These are phyloP conservation scores for Ectobius pallidus DNA, from an alignment of 2,888 invertebrate species.

Conservation along the genomic window DNA sequence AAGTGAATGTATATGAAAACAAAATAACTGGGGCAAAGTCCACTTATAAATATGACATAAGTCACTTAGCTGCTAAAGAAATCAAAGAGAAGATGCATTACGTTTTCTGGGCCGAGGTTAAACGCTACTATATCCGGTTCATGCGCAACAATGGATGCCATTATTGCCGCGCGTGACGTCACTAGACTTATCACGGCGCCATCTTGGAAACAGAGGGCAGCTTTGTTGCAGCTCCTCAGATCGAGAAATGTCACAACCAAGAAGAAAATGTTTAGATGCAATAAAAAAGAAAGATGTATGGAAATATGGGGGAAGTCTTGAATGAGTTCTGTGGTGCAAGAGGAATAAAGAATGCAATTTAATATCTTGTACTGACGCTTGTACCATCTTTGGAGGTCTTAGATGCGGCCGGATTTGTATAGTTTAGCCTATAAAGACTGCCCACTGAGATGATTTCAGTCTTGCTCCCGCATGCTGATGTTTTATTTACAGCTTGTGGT, in stretches of 20 bases:
- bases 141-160: constrained; percentile 7
- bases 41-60: too few relatives aligned
- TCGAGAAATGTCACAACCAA: constrained; percentile 2
- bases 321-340: neutral
- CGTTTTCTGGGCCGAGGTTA: constrained; percentile 7
- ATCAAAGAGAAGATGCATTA: too few relatives aligned
- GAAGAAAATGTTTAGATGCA: neutral
- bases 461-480: too few relatives aligned
- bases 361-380: neutral
- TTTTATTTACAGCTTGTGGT: too few relatives aligned
- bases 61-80: too few relatives aligned
- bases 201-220: constrained; percentile 12
- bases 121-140: constrained; percentile 5
- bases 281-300: neutral
- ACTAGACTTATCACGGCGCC: constrained; percentile 17
- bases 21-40: too few relatives aligned
- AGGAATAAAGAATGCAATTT: neutral
- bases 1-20: too few relatives aligned
- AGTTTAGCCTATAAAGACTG: too few relatives aligned
- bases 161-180: constrained; percentile 7
- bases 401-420: neutral
- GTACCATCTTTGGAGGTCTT: neutral
- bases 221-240: constrained; percentile 2
- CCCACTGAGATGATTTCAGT: too few relatives aligned
- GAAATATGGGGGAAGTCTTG: neutral